Evolutionary conservation across 2,797 vertebrate genomes (phyloP).

Genomic region (Margarornis squamiger): DNA sequence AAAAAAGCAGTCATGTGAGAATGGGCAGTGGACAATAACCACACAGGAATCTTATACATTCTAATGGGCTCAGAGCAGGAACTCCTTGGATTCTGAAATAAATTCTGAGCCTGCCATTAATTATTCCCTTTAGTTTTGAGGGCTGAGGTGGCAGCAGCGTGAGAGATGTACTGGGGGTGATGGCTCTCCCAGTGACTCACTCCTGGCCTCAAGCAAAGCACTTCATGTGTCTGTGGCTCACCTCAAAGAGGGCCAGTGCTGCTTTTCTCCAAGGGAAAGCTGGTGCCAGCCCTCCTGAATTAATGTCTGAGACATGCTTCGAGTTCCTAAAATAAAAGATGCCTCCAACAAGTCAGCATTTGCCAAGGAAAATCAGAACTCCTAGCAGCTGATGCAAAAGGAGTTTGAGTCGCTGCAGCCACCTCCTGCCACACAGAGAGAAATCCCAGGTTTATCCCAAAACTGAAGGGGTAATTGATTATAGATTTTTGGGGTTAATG

Average conservation of each 20-base stretch:
- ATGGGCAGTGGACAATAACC: background rate
- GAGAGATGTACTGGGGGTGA: background rate
- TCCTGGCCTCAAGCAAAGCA: constrained; percentile 13
- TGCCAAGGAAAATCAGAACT: background rate
- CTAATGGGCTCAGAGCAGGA: background rate
- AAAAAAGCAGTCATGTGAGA: background rate
- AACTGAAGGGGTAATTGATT: background rate
- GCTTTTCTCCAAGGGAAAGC: background rate
- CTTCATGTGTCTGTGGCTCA: background rate
- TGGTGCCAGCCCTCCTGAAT: background rate
- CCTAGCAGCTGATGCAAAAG: background rate
- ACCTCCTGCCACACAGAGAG: background rate
- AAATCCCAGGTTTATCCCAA: background rate
- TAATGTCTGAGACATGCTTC: background rate
- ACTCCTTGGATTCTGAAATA: background rate
- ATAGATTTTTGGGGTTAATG: background rate
- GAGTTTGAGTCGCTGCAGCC: background rate
- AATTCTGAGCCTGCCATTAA: constrained; percentile 5
- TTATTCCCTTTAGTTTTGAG: constrained; percentile 3
- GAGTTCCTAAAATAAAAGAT: background rate
- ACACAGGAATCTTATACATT: background rate
- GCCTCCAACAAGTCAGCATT: background rate
- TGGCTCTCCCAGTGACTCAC: background rate
- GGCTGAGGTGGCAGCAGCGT: background rate
- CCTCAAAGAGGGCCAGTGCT: background rate